Conservation (phyloP, 2,797 vertebrate species). For the Gymnothorax reevesii region DNA sequence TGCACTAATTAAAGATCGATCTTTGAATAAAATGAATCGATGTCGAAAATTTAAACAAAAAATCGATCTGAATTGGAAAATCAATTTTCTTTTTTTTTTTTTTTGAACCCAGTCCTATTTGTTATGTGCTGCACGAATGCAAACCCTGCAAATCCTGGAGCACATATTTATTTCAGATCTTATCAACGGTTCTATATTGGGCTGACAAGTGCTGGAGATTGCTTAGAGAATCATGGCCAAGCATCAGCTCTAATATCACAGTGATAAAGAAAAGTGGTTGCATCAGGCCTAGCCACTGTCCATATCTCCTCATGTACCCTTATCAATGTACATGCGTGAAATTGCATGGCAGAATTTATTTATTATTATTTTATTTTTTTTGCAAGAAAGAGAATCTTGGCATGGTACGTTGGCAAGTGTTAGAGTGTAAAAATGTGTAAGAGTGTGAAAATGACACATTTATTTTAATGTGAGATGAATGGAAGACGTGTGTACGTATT, state of each 20-base stretch:
- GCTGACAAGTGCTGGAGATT: conserved; percentile 49
- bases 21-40: too few species aligned
- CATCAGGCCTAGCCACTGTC: conserved; percentile 27
- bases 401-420: background rate
- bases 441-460: background rate
- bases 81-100: too few species aligned
- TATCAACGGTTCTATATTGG: conserved; percentile 47
- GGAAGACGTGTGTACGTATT: background rate
- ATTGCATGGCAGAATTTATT: conserved; percentile 54
- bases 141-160: conserved; percentile 39
- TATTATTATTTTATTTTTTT: background rate
- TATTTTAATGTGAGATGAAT: conserved; percentile 2
- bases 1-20: too few species aligned
- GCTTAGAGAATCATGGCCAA: conserved; percentile 32
- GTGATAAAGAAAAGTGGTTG: conserved; percentile 49
- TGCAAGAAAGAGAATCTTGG: conserved; percentile 1
- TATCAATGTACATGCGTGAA: conserved; percentile 42
- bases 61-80: too few species aligned
- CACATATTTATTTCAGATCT: conserved; percentile 56
- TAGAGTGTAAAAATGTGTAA: background rate
- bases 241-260: conserved; percentile 47
- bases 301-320: conserved; percentile 13
- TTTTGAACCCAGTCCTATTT: too few species aligned
- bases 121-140: conserved; percentile 30
- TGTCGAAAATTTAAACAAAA: too few species aligned